Base-by-base conservation (phyloP, 2,113 vertebrate species). In the Tychaedon coryphoeus region DNA sequence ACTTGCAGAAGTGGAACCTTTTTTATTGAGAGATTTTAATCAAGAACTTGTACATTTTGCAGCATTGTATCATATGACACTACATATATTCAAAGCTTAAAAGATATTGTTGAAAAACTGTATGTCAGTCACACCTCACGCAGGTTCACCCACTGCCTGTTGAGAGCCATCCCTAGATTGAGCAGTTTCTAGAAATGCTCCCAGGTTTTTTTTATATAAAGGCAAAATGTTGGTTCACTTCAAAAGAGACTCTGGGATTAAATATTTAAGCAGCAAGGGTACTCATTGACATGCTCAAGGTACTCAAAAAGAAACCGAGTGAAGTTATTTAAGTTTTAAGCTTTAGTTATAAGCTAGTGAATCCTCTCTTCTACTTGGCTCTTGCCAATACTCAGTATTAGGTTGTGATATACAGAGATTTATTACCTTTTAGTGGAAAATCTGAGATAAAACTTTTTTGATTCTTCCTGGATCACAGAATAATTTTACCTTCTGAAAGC, bases 41-140 rank as follows among this genome's bases (percentile, higher is more conserved):
- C 25, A 56, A 6, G 20, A 60, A 48, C 8, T 60, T 53, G 2
- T 12, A 78, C 12, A 11, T 67, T 78, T 77, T 78, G 3, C 19
- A 56, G 33, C 45, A 15, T 23, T 43, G 18, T 17, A n/a, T 47
- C 2, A 1, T 42, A 23, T 0, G 16, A 31, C 8, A 33, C 12
- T 33, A 9, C 13, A 10, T 57, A 19, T 33, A 56, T 38, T 65
- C 14, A 81, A 90, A 70, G 19, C 18, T n/a, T 78, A 14, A 60
- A 74, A 57, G 28, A 12, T 53, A 8, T 12, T 48, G 28, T 13
- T 88, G 47, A 31, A 78, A 57, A 33, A n/a, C 51, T 6, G 1
- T 72, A 6, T 50, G 7, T 81, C 56, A 45, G 51, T 69, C 36
- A 31, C 3, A 48, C 8, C 24, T 51, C 17, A 23, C 19, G 5